Base-by-base conservation (phyloP, 2,113 vertebrate genomes). In the Lipophrys pholis region DNA sequence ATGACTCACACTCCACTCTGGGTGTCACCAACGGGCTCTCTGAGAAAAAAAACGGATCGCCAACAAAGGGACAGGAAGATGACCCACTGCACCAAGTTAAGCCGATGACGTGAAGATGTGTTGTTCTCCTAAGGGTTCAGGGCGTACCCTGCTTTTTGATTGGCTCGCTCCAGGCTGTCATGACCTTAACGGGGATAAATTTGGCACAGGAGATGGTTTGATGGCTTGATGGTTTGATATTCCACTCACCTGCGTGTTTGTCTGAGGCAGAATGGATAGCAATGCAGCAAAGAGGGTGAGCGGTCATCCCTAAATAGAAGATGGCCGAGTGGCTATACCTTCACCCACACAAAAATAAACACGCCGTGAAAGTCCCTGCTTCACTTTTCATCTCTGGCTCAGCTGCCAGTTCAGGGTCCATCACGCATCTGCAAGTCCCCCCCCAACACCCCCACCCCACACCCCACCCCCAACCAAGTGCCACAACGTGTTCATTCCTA, bases 381-480 rank as follows among this genome's bases (percentile, higher is more conserved):
- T 54, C 48, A 56, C 67, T 63, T 77, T 63, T 74, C 64, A 80
- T 60, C 10, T 1, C 14, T 0, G 1, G 9, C 41, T 67, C 43
- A 8, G 54, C 51, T 73, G 62, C 56, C 64, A n/a, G 72, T 54
- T 62, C 39, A 2, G 15, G 53, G 52, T 15, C 55, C 76, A 56
- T 73, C 78, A 73, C 59, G 42, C 74, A 71, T 51, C 48, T 61
- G 21, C 21, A 30, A 30, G 2, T 4, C 2, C 21, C 21, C 21
- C 21, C 21, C 21, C 21, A n/a, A n/a, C 41, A 42, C 73, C 72
- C 73, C 56, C 14, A 2, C 21, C 21, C 21, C 21, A 2, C 4
- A 30, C 73, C 78, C 38, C 67, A 53, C 21, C 21, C 21, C 72
- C 76, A 30, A 74, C 70, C 76, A 80, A 85, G 86, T 87, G 86